Base-by-base conservation (phyloP, 2,888 invertebrate species). In the Petrophora chlorosata region DNA sequence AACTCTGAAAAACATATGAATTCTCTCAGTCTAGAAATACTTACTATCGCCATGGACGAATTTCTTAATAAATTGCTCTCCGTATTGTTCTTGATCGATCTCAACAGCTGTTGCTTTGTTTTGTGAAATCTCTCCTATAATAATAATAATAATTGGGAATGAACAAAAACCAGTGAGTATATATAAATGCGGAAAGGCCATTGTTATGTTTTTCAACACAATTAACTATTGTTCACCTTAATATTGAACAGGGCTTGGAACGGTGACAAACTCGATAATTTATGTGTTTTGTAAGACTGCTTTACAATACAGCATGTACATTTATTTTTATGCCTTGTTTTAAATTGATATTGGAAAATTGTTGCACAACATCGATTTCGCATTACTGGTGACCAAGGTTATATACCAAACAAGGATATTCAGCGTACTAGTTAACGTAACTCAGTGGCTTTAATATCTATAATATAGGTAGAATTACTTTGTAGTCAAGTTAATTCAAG, bases 31-130 rank as follows among this genome's bases (percentile, higher is more conserved):
- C 7, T 3, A 45, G 22, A 38, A 26, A 44, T 44, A 78, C 84
- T 78, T 65, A 85, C 85, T 65, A 52, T 77, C 41, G 36, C 71
- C 76, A 64, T 68, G 33, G 51, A 65, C 16, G 51, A 82, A 51
- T 51, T 58, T 64, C 40, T 69, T 63, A 45, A 84, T 10, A 50
- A 67, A 81, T 15, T 64, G 26, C 43, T 67, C 65, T 1, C 84
- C 83, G 59, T 82, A 68, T 8, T 45, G 59, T 9, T 53, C 49
- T 5, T 60, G 48, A 58, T 59, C 32, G 39, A 58, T 40, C 26
- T 53, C 56, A 51, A 41, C 63, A 61, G 65, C 45, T 57, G 59
- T 40, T 43, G 45, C 43, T 9, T n/a, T 48, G 4, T 34, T 49
- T 57, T 53, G 48, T 40, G 49, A 53, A 52, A 46, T 42, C 19